Percentiles rank a stretch among this genome's conserved stretches.
Evolutionary conservation across 1,140 invertebrate species (phyloP).

Genomic region (Ectropis grisescens): DNA sequence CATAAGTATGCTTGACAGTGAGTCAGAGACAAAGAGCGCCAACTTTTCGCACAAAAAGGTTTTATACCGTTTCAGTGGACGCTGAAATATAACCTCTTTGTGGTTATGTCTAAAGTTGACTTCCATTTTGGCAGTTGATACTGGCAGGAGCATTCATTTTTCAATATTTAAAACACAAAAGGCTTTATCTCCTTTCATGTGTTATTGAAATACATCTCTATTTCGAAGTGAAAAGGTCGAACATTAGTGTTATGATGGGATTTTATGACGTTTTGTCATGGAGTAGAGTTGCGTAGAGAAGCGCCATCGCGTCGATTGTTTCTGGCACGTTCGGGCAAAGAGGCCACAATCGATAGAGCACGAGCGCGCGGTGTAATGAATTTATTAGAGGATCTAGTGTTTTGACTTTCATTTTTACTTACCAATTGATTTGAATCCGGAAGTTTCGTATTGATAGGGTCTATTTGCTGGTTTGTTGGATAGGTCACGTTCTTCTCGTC

Average conservation of each 20-base stretch:
- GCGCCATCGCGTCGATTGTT: constrained; percentile 64
- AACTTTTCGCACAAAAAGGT: constrained; percentile 30
- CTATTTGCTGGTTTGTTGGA: too few relatives aligned
- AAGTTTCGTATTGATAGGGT: too few relatives aligned
- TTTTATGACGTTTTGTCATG: constrained; percentile 13
- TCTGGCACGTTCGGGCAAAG: constrained; percentile 60
- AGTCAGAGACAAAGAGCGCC: constrained; percentile 62
- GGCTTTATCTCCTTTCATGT: too few relatives aligned
- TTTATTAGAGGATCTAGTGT: constrained; percentile 56
- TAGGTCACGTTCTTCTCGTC: too few relatives aligned
- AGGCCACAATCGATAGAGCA: constrained; percentile 68
- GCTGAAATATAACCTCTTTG: constrained; percentile 5
- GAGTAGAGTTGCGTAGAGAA: constrained; percentile 51
- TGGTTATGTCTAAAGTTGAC: constrained; percentile 13
- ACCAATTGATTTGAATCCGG: too few relatives aligned
- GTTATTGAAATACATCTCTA: too few relatives aligned
- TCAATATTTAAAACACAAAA: constrained; percentile 6
- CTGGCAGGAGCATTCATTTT: constrained; percentile 53
- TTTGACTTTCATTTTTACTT: constrained; percentile 27
- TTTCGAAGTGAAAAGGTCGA: too few relatives aligned
- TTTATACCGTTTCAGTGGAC: constrained; percentile 15
- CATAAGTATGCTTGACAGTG: constrained; percentile 67
- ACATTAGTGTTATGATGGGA: too few relatives aligned
- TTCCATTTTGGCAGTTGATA: constrained; percentile 18
- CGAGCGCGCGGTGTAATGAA: constrained; percentile 66